phyloP scores from a whole-genome alignment of 2,113 vertebrate genomes.

The Elephas maximus region DNA sequence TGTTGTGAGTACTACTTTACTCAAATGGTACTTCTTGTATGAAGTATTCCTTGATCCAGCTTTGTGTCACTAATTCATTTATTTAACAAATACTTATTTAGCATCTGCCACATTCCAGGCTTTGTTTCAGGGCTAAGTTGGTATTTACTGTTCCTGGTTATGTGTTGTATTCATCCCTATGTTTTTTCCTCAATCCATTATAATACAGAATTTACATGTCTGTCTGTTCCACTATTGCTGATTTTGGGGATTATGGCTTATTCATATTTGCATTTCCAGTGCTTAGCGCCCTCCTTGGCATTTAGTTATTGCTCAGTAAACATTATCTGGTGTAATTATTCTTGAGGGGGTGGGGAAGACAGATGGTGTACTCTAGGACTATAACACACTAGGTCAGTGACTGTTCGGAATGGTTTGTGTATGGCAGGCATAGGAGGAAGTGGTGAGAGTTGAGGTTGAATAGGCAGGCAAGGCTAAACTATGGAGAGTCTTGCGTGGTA shows the following conservation, averaged over 20 bases:
- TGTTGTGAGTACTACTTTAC: constrained; percentile 1
- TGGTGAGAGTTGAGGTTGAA: constrained; percentile 34
- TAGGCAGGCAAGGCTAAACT: background rate
- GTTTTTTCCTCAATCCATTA: constrained; percentile 14
- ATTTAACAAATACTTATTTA: constrained; percentile 55
- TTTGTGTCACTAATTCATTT: constrained; percentile 21
- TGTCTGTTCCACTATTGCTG: background rate
- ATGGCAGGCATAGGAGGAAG: background rate
- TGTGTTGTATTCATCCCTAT: background rate
- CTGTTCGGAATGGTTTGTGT: background rate
- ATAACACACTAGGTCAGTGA: background rate
- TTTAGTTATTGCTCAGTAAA: constrained; percentile 37
- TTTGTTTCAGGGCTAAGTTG: background rate
- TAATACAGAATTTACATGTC: constrained; percentile 28
- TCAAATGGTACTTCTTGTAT: constrained; percentile 12
- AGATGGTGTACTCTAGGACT: constrained; percentile 42
- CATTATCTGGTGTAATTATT: constrained; percentile 37
- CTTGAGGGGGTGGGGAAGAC: background rate
- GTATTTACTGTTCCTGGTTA: constrained; percentile 50
- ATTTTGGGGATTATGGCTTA: constrained; percentile 51
- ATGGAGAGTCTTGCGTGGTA: background rate
- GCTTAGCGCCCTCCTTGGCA: background rate
- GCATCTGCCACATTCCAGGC: background rate
- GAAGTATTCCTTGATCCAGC: background rate
- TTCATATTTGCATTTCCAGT: constrained; percentile 43